Evolutionary conservation across 1,140 invertebrate species (phyloP).

Genomic region (Anagrus nilaparvatae): DNA sequence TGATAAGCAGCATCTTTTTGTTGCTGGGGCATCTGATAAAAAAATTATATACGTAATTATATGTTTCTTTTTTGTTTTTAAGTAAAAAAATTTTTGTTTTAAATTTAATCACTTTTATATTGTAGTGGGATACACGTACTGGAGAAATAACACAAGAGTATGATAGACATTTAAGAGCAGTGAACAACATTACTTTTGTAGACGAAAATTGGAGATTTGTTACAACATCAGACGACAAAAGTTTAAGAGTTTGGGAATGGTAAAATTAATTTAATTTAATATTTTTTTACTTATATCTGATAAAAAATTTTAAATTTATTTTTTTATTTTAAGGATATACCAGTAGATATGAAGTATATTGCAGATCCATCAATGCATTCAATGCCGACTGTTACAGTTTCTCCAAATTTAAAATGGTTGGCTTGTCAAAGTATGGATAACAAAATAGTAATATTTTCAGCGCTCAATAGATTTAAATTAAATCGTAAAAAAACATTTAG

Average conservation of each 20-base stretch:
- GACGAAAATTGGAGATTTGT: constrained; percentile 97
- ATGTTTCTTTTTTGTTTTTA: constrained; percentile 6
- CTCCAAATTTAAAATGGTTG: constrained; percentile 97
- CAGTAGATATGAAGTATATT: constrained; percentile 99
- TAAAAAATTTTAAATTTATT: too few relatives aligned
- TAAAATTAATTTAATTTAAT: too few relatives aligned
- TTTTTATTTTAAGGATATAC: constrained; percentile 80
- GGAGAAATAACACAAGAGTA: constrained; percentile 98
- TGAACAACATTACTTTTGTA: constrained; percentile 98
- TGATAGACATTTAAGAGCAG: constrained; percentile 95
- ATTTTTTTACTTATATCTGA: too few relatives aligned
- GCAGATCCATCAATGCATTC: constrained; percentile 99
- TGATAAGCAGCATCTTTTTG: constrained; percentile 95
- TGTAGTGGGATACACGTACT: constrained; percentile 88
- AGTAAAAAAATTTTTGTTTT: too few relatives aligned
- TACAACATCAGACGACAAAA: constrained; percentile 98
- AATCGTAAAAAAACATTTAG: constrained; percentile 96
- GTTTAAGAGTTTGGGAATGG: constrained; percentile 99
- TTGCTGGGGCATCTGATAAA: constrained; percentile 97
- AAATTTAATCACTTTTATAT: constrained; percentile 22
- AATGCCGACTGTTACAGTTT: constrained; percentile 90
- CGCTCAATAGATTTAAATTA: constrained; percentile 92
- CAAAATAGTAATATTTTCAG: constrained; percentile 96
- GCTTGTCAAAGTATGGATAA: constrained; percentile 99
- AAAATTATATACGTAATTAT: constrained; percentile 94